These are phyloP conservation scores for Rapana venosa DNA, from an alignment of 2,888 invertebrate genomes.

Conservation along the genomic window DNA sequence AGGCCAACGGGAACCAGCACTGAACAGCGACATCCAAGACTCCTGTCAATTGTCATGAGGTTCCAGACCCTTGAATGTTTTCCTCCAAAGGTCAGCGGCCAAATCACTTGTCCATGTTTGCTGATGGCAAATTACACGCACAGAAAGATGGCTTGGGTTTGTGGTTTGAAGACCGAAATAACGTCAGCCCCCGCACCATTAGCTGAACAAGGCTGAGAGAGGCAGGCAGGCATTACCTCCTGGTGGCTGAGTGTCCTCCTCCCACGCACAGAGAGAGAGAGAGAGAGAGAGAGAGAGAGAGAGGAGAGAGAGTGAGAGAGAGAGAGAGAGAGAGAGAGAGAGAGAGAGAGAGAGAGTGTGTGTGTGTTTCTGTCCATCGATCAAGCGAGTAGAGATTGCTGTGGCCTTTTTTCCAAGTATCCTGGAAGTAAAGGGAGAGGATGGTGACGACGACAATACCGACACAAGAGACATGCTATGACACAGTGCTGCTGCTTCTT, in stretches of 20 bases:
- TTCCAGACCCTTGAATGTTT: background rate
- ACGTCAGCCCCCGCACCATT: background rate
- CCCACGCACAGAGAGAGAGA: constrained; percentile 14
- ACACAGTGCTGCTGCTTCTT: too few relatives aligned
- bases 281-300: background rate
- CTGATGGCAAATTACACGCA: background rate
- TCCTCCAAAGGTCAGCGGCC: background rate
- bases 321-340: background rate
- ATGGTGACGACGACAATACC: too few relatives aligned
- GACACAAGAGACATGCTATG: too few relatives aligned
- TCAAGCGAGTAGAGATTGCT: too few relatives aligned
- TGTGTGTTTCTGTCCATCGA: too few relatives aligned
- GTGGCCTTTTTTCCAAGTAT: too few relatives aligned
- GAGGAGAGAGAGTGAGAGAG: background rate
- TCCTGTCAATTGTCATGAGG: background rate
- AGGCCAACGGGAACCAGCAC: background rate
- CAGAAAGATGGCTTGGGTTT: background rate
- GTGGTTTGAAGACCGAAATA: background rate
- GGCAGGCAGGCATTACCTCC: background rate
- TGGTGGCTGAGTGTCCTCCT: constrained; percentile 3
- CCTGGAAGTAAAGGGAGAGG: too few relatives aligned
- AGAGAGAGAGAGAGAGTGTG: too few relatives aligned
- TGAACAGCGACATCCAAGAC: background rate
- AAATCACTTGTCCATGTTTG: background rate
- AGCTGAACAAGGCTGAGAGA: background rate